Percentiles rank a stretch among this genome's conserved stretches.
phyloP scores from a whole-genome alignment of 92 coral and sea anemone species.

The Parazoanthus atlanticus region DNA sequence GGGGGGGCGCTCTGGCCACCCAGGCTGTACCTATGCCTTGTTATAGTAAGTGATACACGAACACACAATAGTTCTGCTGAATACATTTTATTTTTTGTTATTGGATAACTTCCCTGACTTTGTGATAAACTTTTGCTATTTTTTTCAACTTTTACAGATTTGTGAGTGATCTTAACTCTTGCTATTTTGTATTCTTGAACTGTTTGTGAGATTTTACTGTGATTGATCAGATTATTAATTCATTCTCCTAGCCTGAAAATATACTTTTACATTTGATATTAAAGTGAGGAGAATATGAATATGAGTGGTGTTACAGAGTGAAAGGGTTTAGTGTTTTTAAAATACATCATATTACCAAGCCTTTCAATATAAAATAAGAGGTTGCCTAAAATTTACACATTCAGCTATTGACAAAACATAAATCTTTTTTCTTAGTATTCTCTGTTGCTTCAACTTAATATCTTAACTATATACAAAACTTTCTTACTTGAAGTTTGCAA shows the following conservation, averaged over 20 bases:
- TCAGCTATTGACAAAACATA: constrained; percentile 45
- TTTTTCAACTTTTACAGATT: neutral
- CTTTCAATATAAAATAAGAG: constrained; percentile 42
- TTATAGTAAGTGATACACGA: neutral
- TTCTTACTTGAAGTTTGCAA: constrained; percentile 17
- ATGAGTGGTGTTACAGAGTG: constrained; percentile 6
- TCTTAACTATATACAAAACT: constrained; percentile 42
- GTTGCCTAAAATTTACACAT: constrained; percentile 40
- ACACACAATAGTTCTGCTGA: neutral
- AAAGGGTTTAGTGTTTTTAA: neutral
- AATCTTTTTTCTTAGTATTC: constrained; percentile 33
- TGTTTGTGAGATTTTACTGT: constrained; percentile 4
- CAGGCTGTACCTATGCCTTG: no score
- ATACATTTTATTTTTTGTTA: constrained; percentile 5
- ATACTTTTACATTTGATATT: neutral
- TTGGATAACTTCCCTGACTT: neutral
- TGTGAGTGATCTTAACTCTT: neutral
- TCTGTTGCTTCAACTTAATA: constrained; percentile 45
- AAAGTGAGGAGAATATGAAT: neutral
- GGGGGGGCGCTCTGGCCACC: no score
- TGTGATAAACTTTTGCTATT: constrained; percentile 7
- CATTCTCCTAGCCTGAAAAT: constrained; percentile 17
- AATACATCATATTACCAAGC: constrained; percentile 1
- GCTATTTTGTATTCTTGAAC: neutral
- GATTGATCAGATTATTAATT: neutral